phyloP scores from a whole-genome alignment of 2,113 vertebrate genomes.

The Thomomys bottae region DNA sequence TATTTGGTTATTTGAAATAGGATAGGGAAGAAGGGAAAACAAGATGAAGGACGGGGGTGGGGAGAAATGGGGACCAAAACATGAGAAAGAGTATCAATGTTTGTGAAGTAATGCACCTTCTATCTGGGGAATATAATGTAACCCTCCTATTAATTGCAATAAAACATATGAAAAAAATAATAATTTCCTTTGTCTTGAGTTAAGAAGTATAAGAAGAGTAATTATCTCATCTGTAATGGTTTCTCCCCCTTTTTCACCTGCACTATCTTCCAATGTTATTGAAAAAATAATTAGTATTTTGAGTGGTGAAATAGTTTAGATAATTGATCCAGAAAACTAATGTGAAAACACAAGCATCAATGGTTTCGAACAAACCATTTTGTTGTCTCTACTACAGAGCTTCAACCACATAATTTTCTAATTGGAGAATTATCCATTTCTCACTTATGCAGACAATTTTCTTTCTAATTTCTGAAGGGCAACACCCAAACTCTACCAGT shows the following conservation, averaged over 20 bases:
- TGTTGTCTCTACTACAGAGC: background rate
- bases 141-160: too few relatives aligned
- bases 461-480: background rate
- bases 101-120: too few relatives aligned
- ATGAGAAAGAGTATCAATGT: too few relatives aligned
- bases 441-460: background rate
- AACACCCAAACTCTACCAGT: background rate
- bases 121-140: too few relatives aligned
- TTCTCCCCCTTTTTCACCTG: slow-evolving; percentile 5
- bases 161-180: too few relatives aligned
- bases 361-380: background rate
- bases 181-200: slow-evolving; percentile 12
- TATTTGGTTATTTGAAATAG: too few relatives aligned
- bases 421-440: background rate
- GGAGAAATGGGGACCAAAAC: too few relatives aligned
- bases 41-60: too few relatives aligned
- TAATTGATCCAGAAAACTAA: background rate
- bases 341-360: background rate
- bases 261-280: background rate
- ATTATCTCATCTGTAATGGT: background rate
- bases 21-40: too few relatives aligned
- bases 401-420: slow-evolving; percentile 23
- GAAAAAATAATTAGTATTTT: background rate
- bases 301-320: background rate
- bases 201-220: background rate